Conservation (phyloP, 2,888 invertebrate genomes). For the Melanophora roralis region DNA sequence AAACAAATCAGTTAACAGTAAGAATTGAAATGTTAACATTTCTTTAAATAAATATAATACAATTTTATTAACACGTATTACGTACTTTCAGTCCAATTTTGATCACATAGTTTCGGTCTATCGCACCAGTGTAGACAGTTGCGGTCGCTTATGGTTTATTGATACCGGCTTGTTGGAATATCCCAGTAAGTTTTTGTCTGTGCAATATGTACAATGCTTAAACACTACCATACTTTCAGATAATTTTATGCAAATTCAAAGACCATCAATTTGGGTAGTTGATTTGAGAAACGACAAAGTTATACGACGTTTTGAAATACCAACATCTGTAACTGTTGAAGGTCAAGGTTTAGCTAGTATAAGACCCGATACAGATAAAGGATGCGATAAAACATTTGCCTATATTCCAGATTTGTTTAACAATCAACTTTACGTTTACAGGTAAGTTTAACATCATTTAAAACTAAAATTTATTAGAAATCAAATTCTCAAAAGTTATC, state of each 20-base stretch:
- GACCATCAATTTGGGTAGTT: slow-evolving; percentile 82
- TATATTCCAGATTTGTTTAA: slow-evolving; percentile 80
- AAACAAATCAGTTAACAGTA: slow-evolving; percentile 68
- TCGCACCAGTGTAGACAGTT: slow-evolving; percentile 83
- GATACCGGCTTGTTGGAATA: slow-evolving; percentile 86
- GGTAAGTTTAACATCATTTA: slow-evolving; percentile 59
- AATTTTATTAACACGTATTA: too few species aligned
- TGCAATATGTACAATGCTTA: not conserved
- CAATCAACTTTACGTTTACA: slow-evolving; percentile 76
- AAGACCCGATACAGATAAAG: slow-evolving; percentile 80
- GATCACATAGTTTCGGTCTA: slow-evolving; percentile 82
- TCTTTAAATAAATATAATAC: too few species aligned
- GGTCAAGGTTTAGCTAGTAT: slow-evolving; percentile 82
- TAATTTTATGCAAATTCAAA: slow-evolving; percentile 77
- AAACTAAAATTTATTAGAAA: too few species aligned
- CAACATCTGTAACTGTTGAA: slow-evolving; percentile 73
- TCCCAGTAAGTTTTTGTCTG: slow-evolving; percentile 78
- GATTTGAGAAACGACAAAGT: slow-evolving; percentile 82
- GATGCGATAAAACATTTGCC: slow-evolving; percentile 83
- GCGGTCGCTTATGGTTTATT: slow-evolving; percentile 87
- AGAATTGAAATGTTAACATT: too few species aligned
- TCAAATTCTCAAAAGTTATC: too few species aligned
- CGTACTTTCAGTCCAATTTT: slow-evolving; percentile 51
- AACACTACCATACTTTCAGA: slow-evolving; percentile 63
- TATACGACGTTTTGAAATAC: slow-evolving; percentile 79